phyloP scores from a whole-genome alignment of 2,888 invertebrate genomes.

The Cyclophora punctaria region DNA sequence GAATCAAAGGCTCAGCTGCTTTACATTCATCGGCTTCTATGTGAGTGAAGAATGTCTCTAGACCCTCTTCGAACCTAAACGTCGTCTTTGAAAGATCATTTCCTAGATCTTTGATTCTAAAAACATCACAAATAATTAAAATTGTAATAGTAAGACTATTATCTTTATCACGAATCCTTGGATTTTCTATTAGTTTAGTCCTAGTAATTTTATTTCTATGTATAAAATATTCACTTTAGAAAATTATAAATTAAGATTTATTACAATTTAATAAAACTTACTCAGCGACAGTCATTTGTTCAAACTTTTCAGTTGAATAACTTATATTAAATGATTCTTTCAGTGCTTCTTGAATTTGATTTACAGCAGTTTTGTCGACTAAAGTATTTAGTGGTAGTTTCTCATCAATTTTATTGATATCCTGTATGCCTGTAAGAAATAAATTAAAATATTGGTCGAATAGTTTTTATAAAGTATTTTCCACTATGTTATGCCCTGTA shows the following conservation, averaged over 20 bases:
- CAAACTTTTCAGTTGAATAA: constrained; percentile 17
- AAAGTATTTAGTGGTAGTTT: constrained; percentile 19
- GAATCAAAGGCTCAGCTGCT: constrained; percentile 13
- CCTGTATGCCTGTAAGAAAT: constrained; percentile 18
- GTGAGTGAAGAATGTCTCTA: constrained; percentile 14
- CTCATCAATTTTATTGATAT: constrained; percentile 20
- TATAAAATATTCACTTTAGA: too few relatives aligned
- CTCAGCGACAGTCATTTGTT: constrained; percentile 21
- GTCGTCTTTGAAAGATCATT: background rate
- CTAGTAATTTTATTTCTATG: too few relatives aligned
- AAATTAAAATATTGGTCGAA: too few relatives aligned
- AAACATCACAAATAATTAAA: background rate
- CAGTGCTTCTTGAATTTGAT: constrained; percentile 24
- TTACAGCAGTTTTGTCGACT: constrained; percentile 15
- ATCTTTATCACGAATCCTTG: too few relatives aligned
- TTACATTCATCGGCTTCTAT: constrained; percentile 14
- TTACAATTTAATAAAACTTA: constrained; percentile 27
- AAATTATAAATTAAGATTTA: background rate
- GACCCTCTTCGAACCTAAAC: constrained; percentile 1
- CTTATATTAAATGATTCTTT: constrained; percentile 19
- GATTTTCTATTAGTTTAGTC: too few relatives aligned
- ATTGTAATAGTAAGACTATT: too few relatives aligned
- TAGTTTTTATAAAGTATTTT: too few relatives aligned
- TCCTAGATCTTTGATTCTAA: constrained; percentile 12
- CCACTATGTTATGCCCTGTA: too few relatives aligned